phyloP scores from a whole-genome alignment of 2,888 invertebrate species.

The Psylliodes chrysocephalus region DNA sequence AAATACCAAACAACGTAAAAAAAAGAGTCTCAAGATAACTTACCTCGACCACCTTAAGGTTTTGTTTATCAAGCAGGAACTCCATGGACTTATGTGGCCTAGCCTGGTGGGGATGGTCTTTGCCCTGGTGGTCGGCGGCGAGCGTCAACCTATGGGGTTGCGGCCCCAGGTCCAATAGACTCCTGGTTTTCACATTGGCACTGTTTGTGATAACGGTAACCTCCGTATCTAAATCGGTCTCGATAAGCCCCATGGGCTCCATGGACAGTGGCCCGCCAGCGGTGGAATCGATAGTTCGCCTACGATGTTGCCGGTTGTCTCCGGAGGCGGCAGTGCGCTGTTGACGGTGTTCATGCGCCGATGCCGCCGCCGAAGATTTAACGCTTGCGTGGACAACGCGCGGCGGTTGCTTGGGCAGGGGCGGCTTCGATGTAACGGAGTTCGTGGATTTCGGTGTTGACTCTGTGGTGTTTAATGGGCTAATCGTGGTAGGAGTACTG shows the following conservation, averaged over 20 bases:
- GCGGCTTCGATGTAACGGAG: slow-evolving; percentile 67
- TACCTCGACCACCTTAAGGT: slow-evolving; percentile 74
- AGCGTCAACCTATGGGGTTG: slow-evolving; percentile 64
- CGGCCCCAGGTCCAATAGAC: slow-evolving; percentile 72
- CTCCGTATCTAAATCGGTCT: slow-evolving; percentile 88
- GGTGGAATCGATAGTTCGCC: slow-evolving; percentile 62
- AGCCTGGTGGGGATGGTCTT: slow-evolving; percentile 41
- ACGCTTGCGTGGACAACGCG: slow-evolving; percentile 67
- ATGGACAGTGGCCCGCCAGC: slow-evolving; percentile 53
- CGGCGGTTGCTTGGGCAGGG: slow-evolving; percentile 66
- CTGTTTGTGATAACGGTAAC: slow-evolving; percentile 69
- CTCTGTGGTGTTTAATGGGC: slow-evolving; percentile 26
- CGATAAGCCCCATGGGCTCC: slow-evolving; percentile 75
- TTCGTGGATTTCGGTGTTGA: slow-evolving; percentile 25
- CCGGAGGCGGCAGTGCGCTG: slow-evolving; percentile 26
- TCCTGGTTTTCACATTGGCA: slow-evolving; percentile 69
- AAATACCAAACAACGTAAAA: too few relatives aligned
- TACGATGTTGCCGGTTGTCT: slow-evolving; percentile 51
- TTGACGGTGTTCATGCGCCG: slow-evolving; percentile 42
- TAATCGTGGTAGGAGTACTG: slow-evolving; percentile 33
- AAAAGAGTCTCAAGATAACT: too few relatives aligned
- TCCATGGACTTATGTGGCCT: slow-evolving; percentile 92
- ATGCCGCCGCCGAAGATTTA: slow-evolving; percentile 58
- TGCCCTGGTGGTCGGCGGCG: slow-evolving; percentile 65
- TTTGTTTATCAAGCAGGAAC: slow-evolving; percentile 93